Percentiles rank a stretch among this genome's conserved stretches.
These are phyloP conservation scores for Lateolabrax maculatus DNA, from an alignment of 2,797 vertebrate genomes.

Conservation along the genomic window DNA sequence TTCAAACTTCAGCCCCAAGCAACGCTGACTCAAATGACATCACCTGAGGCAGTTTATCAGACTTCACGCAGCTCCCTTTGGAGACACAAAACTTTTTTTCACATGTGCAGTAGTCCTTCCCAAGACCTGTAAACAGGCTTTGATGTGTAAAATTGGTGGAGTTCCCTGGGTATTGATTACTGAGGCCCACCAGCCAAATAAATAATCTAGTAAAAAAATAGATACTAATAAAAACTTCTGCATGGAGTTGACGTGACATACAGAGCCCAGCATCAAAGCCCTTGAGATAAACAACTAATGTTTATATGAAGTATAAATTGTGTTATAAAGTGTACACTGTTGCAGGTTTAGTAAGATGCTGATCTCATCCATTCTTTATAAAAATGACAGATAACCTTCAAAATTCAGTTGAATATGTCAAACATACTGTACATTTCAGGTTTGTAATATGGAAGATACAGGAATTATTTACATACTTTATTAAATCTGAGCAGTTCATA, in stretches of 20 bases:
- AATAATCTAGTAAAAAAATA: no score
- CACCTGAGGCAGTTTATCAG: background rate
- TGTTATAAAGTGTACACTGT: background rate
- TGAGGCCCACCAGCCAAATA: background rate
- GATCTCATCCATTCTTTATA: slow-evolving; percentile 14
- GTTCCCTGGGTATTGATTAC: slow-evolving; percentile 7
- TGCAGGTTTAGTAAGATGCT: slow-evolving; percentile 23
- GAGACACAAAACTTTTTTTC: background rate
- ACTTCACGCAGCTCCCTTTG: background rate
- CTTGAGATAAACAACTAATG: slow-evolving; percentile 12
- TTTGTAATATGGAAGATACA: slow-evolving; percentile 11
- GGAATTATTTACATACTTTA: slow-evolving; percentile 43
- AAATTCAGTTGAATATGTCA: slow-evolving; percentile 34
- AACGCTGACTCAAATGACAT: background rate
- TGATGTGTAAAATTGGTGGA: slow-evolving; percentile 4
- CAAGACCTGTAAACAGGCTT: slow-evolving; percentile 6
- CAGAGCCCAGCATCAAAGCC: background rate
- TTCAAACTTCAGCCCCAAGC: background rate
- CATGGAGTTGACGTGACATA: background rate
- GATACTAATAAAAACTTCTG: no score
- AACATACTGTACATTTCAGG: slow-evolving; percentile 14
- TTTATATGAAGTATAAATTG: slow-evolving; percentile 13
- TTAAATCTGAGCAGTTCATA: slow-evolving; percentile 46
- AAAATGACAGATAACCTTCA: slow-evolving; percentile 9
- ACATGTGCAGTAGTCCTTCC: background rate